A percentile compares a stretch with the other conserved stretches of the same genome.
These are phyloP conservation scores for Marasmarcha lunaedactyla DNA, from an alignment of 2,888 invertebrate species.

Conservation along the genomic window DNA sequence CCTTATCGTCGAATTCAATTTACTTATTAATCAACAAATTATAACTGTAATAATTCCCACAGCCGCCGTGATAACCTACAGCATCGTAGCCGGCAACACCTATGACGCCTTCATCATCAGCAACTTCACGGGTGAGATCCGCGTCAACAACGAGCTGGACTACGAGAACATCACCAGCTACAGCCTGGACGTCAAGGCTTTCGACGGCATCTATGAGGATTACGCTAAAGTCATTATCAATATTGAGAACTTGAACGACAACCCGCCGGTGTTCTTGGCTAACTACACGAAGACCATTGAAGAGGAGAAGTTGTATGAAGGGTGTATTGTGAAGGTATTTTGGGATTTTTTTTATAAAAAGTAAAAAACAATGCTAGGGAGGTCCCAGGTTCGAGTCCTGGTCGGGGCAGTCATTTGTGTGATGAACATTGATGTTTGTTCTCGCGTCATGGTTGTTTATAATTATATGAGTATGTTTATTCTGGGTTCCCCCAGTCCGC, in stretches of 20 bases:
- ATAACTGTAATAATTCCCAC: no score
- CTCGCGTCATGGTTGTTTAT: no score
- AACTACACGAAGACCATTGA: slow-evolving; percentile 79
- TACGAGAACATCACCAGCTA: slow-evolving; percentile 90
- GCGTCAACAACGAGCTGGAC: slow-evolving; percentile 82
- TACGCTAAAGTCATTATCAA: slow-evolving; percentile 86
- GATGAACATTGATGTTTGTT: no score
- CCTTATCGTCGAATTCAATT: no score
- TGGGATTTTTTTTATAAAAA: no score
- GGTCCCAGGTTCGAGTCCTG: no score
- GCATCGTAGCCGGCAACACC: slow-evolving; percentile 87
- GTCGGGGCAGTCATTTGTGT: no score
- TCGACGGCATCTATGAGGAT: slow-evolving; percentile 87
- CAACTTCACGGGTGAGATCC: slow-evolving; percentile 85
- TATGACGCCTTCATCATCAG: slow-evolving; percentile 89
- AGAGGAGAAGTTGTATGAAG: slow-evolving; percentile 78
- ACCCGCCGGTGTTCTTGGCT: slow-evolving; percentile 85
- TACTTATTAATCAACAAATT: no score
- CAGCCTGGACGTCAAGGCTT: slow-evolving; percentile 83
- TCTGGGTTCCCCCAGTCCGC: no score
- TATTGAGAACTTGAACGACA: slow-evolving; percentile 93
- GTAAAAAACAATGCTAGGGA: background rate
- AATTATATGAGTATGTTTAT: no score
- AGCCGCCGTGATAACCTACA: slow-evolving; percentile 88
- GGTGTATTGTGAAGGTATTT: slow-evolving; percentile 76